Evolutionary conservation across 37 sponge, comb jelly and placozoan species (phyloP).

Genomic region (Theonella swinhoei): DNA sequence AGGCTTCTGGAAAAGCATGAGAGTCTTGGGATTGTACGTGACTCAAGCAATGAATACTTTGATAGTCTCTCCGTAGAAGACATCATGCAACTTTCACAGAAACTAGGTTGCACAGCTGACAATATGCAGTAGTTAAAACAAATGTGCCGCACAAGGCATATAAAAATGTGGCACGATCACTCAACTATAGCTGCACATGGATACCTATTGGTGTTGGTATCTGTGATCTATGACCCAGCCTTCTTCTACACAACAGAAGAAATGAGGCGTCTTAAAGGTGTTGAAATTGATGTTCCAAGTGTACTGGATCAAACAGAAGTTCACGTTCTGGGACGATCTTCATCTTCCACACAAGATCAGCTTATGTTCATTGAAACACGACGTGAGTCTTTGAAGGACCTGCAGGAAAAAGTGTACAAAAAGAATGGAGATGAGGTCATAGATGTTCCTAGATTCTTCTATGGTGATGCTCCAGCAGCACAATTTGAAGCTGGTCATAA

Average conservation of each 20-base stretch:
- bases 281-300: slow-evolving; percentile 12
- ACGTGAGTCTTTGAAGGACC: not conserved
- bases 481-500: slow-evolving; percentile 37
- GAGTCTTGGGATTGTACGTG: slow-evolving; percentile 7
- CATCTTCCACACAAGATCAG: slow-evolving; percentile 12
- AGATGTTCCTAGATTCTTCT: slow-evolving; percentile 27
- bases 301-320: slow-evolving; percentile 8
- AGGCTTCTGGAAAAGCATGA: slow-evolving; percentile 24
- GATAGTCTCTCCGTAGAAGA: slow-evolving; percentile 5
- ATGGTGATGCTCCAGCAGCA: slow-evolving; percentile 39
- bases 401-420: not conserved
- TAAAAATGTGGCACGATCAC: slow-evolving; percentile 38
- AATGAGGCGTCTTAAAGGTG: slow-evolving; percentile 9
- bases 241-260: slow-evolving; percentile 23
- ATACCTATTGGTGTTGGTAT: slow-evolving; percentile 3
- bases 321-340: slow-evolving; percentile 29
- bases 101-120: not conserved
- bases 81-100: not conserved
- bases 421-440: not conserved
- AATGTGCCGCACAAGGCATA: not conserved
- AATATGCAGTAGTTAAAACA: not conserved
- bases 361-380: not conserved
- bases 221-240: slow-evolving; percentile 19
- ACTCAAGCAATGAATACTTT: slow-evolving; percentile 22
- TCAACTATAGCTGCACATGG: slow-evolving; percentile 12